phyloP scores from a whole-genome alignment of 2,888 invertebrate species.

The Nomada lathburiana region DNA sequence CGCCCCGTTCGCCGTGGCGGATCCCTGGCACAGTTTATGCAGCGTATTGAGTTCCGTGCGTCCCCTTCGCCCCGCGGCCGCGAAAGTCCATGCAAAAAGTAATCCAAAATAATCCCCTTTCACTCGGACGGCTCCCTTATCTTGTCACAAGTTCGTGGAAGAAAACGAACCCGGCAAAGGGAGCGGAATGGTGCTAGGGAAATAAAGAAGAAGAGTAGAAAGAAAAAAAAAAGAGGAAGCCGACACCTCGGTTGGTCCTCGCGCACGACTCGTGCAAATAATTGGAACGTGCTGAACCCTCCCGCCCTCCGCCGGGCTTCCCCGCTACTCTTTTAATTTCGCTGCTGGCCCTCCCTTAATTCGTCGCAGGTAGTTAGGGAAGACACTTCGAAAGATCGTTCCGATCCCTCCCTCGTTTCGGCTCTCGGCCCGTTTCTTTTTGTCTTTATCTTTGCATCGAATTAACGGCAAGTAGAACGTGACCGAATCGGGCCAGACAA shows the following conservation, averaged over 20 bases:
- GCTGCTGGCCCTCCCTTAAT: constrained; percentile 73
- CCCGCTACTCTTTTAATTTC: constrained; percentile 75
- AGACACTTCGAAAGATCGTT: constrained; percentile 62
- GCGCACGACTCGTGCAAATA: constrained; percentile 72
- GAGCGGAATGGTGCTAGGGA: constrained; percentile 26
- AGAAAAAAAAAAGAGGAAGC: constrained; percentile 38
- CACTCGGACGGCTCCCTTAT: constrained; percentile 54
- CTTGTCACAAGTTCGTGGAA: constrained; percentile 55
- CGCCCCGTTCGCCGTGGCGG: constrained; percentile 23
- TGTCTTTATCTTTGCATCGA: constrained; percentile 64
- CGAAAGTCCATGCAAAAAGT: constrained; percentile 69
- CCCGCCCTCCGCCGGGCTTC: constrained; percentile 49
- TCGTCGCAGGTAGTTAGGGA: constrained; percentile 74
- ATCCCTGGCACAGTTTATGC: constrained; percentile 62
- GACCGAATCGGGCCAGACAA: constrained; percentile 42
- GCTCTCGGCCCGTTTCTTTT: neutral
- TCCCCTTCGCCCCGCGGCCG: constrained; percentile 20
- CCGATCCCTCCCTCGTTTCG: neutral
- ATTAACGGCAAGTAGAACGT: constrained; percentile 64
- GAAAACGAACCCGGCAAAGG: constrained; percentile 50
- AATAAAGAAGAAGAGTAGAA: constrained; percentile 47
- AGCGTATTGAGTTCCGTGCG: constrained; percentile 72
- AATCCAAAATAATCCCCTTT: constrained; percentile 75
- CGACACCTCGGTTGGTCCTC: constrained; percentile 59
- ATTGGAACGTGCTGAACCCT: constrained; percentile 75